phyloP scores from a whole-genome alignment of 1,140 invertebrate species.

The Calycopis cecrops region DNA sequence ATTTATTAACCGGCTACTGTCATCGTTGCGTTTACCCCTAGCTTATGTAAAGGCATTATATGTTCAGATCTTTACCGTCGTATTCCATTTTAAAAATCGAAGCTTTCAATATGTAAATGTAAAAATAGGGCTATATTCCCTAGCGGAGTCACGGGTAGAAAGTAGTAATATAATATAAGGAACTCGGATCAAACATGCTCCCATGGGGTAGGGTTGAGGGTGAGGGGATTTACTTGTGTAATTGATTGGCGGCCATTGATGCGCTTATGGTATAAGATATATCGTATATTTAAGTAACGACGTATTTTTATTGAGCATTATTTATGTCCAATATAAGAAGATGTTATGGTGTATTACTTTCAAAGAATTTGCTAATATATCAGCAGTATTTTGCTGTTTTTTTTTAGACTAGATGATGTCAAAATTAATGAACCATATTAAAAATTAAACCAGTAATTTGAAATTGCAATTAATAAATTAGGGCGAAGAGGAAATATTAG shows the following conservation, averaged over 20 bases:
- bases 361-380: too few species aligned
- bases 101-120: slow-evolving; percentile 11
- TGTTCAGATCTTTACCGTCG: not conserved
- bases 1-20: too few species aligned
- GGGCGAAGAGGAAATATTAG: too few species aligned
- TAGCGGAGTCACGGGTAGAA: slow-evolving; percentile 5
- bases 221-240: not conserved
- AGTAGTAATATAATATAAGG: slow-evolving; percentile 12
- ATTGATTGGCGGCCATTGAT: slow-evolving; percentile 11
- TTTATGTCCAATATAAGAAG: too few species aligned
- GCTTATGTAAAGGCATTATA: too few species aligned
- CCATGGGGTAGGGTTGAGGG: slow-evolving; percentile 9
- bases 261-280: slow-evolving; percentile 6
- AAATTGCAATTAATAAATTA: too few species aligned
- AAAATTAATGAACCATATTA: too few species aligned
- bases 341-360: too few species aligned
- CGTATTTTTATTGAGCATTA: not conserved
- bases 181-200: slow-evolving; percentile 7
- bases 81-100: slow-evolving; percentile 1
- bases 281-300: slow-evolving; percentile 3
- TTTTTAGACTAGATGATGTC: too few species aligned
- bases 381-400: too few species aligned
- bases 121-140: slow-evolving; percentile 10
- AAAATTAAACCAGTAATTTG: too few species aligned
- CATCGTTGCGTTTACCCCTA: too few species aligned